Conservation (phyloP, 2,797 vertebrate genomes). For the Sebastes iracundus region DNA sequence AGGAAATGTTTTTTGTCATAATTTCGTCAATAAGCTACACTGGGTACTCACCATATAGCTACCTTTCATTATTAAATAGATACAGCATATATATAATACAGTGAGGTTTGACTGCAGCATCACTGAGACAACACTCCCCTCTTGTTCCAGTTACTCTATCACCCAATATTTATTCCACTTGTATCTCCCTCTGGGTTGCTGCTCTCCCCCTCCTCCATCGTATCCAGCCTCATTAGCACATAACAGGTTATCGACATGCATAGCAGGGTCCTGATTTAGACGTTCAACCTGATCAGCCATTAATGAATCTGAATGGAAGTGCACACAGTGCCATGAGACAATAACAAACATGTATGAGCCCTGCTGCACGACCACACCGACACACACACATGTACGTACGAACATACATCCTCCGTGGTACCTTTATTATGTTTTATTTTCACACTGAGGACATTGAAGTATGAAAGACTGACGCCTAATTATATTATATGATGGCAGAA, state of each 20-base stretch:
- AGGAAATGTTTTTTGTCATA: not conserved
- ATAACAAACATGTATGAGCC: constrained; percentile 23
- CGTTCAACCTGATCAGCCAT: constrained; percentile 86
- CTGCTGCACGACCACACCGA: not conserved
- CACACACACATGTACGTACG: not conserved
- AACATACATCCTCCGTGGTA: constrained; percentile 6
- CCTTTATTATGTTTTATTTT: not conserved
- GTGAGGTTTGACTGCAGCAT: constrained; percentile 9
- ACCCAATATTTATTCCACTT: constrained; percentile 63
- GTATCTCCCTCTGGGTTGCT: constrained; percentile 67
- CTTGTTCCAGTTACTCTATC: constrained; percentile 48
- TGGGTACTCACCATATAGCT: not conserved
- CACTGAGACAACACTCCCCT: constrained; percentile 23
- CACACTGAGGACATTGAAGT: not conserved
- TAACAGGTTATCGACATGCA: constrained; percentile 92
- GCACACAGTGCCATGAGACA: constrained; percentile 54
- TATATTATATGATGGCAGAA: not conserved
- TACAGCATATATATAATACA: not conserved
- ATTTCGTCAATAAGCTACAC: not conserved
- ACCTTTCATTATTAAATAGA: not conserved
- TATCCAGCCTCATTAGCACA: constrained; percentile 87
- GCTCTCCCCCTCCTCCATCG: constrained; percentile 54
- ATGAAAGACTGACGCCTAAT: constrained; percentile 9
- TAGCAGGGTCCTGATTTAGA: constrained; percentile 87
- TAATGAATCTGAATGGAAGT: constrained; percentile 78